Percentiles rank a stretch among this genome's conserved stretches.
Conservation (phyloP, 1,140 invertebrate genomes). For the Onthophagus taurus region DNA sequence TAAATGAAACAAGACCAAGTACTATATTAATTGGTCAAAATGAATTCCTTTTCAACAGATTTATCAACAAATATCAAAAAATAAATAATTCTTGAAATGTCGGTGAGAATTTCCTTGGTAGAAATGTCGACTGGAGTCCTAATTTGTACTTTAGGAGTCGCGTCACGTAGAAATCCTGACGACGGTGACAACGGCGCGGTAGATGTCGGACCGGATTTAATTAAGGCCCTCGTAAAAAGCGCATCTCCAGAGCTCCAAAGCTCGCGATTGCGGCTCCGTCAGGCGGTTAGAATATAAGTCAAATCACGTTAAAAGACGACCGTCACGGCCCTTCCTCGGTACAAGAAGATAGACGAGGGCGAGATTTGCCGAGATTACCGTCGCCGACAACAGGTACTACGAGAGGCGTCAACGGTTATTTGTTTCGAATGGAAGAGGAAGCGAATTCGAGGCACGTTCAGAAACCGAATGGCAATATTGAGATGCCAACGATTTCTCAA, state of each 20-base stretch:
- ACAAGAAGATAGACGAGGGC: too few relatives aligned
- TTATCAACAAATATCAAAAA: constrained; percentile 21
- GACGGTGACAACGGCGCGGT: constrained; percentile 36
- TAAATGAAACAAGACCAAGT: neutral
- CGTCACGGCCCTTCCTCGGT: too few relatives aligned
- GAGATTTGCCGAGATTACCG: too few relatives aligned
- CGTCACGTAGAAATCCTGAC: constrained; percentile 38
- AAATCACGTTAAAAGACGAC: too few relatives aligned
- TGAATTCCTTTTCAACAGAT: neutral
- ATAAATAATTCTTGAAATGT: constrained; percentile 29
- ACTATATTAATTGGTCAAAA: too few relatives aligned
- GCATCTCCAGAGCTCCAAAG: constrained; percentile 14
- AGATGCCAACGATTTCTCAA: constrained; percentile 2
- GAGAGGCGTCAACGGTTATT: too few relatives aligned
- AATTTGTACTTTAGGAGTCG: constrained; percentile 37
- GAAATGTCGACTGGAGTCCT: constrained; percentile 18
- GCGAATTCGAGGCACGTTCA: too few relatives aligned
- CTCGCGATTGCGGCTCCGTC: too few relatives aligned
- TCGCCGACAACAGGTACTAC: too few relatives aligned
- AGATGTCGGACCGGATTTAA: constrained; percentile 40
- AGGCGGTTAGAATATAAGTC: too few relatives aligned
- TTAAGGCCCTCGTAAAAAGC: constrained; percentile 37
- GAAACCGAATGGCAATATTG: neutral
- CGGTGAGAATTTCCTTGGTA: constrained; percentile 15
- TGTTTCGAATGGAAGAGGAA: too few relatives aligned